Conservation (phyloP, 2,888 invertebrate species). For the Dysmachus trigonus region DNA sequence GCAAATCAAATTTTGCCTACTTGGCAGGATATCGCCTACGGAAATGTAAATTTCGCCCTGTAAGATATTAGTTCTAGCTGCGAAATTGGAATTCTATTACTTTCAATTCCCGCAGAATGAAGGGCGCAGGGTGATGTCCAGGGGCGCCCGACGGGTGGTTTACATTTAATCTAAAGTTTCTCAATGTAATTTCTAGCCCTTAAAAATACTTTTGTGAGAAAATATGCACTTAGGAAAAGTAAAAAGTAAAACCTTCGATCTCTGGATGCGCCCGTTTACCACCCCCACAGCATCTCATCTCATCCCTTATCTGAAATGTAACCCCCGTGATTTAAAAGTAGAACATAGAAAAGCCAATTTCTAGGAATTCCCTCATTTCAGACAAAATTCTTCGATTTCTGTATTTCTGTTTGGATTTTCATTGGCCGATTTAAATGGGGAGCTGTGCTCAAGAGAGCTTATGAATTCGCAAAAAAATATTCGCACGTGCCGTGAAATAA, state of each 20-base stretch:
- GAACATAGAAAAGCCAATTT: background rate
- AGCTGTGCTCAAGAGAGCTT: background rate
- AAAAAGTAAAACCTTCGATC: background rate
- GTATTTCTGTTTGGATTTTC: background rate
- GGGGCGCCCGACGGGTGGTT: background rate
- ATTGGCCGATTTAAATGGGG: background rate
- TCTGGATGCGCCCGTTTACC: background rate
- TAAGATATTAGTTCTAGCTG: background rate
- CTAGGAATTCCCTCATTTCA: background rate
- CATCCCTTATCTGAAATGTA: background rate
- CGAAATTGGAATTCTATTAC: background rate
- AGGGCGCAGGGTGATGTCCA: background rate
- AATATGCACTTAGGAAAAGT: background rate
- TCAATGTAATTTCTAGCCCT: background rate
- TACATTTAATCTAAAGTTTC: background rate
- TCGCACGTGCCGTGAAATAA: constrained; percentile 1
- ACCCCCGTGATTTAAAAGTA: background rate
- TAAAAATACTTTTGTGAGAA: background rate
- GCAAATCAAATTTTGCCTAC: background rate
- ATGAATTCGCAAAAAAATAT: constrained; percentile 20
- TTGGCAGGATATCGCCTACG: background rate
- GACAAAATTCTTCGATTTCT: background rate
- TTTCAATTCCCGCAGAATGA: background rate
- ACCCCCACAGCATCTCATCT: background rate
- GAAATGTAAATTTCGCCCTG: background rate